Conservation (phyloP, 2,797 vertebrate genomes). For the Macroramphosus scolopax region DNA sequence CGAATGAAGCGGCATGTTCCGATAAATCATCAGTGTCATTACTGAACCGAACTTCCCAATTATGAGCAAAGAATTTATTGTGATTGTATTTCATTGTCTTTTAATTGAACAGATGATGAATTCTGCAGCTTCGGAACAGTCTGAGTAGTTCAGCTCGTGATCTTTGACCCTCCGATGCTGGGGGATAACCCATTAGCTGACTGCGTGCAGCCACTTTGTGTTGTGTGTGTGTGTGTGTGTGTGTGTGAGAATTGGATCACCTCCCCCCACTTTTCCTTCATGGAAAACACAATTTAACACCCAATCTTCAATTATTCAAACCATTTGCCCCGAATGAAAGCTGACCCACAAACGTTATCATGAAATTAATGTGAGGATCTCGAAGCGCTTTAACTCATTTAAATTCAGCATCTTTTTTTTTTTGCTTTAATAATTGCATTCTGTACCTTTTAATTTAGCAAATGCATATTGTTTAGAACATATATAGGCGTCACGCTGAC, state of each 20-base stretch:
- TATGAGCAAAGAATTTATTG: conserved; percentile 25
- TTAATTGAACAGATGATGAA: conserved; percentile 68
- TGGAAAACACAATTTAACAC: conserved; percentile 73
- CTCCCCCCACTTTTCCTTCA: conserved; percentile 60
- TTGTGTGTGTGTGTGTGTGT: conserved; percentile 5
- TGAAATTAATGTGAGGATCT: conserved; percentile 22
- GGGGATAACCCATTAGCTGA: conserved; percentile 74
- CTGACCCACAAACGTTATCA: conserved; percentile 43
- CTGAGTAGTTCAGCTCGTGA: conserved; percentile 70
- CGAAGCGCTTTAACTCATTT: conserved; percentile 26
- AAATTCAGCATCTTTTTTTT: neutral
- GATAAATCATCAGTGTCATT: conserved; percentile 18
- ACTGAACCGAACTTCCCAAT: conserved; percentile 25
- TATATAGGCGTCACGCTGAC: too few relatives aligned
- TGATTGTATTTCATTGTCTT: conserved; percentile 58
- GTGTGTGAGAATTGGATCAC: conserved; percentile 52
- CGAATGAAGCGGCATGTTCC: conserved; percentile 6
- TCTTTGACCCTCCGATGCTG: conserved; percentile 68
- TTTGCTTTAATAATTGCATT: too few relatives aligned
- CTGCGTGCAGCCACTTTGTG: conserved; percentile 56
- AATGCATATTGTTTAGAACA: too few relatives aligned
- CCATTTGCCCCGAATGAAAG: conserved; percentile 67
- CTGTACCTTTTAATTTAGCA: conserved; percentile 15
- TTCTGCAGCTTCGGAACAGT: conserved; percentile 56
- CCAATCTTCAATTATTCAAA: conserved; percentile 79